Evolutionary conservation across 2,113 vertebrate species (phyloP).

Genomic region (Zosterops borbonicus): DNA sequence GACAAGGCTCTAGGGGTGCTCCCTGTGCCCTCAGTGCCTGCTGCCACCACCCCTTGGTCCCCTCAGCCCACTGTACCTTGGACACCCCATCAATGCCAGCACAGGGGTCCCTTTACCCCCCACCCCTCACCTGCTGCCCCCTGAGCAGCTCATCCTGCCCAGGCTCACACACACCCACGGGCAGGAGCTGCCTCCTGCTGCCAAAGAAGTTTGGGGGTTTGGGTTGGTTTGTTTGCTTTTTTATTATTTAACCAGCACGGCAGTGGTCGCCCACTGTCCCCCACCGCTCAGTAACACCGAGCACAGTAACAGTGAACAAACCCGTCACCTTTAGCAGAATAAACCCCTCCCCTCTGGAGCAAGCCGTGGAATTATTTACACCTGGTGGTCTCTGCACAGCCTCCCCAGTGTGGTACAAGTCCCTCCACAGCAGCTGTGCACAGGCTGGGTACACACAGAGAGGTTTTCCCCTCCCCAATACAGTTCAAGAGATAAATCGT

Average conservation of each 20-base stretch:
- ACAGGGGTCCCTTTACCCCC: background rate
- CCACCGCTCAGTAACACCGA: slow-evolving; percentile 77
- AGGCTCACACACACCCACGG: background rate
- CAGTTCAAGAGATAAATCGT: slow-evolving; percentile 56
- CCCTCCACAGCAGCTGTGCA: slow-evolving; percentile 72
- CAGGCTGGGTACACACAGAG: slow-evolving; percentile 74
- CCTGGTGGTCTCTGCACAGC: slow-evolving; percentile 82
- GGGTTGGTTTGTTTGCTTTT: slow-evolving; percentile 34
- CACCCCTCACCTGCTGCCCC: fast-evolving
- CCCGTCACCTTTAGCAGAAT: slow-evolving; percentile 53
- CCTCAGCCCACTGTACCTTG: background rate
- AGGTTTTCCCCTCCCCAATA: background rate
- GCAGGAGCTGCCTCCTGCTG: slow-evolving; percentile 56
- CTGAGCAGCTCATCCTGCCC: background rate
- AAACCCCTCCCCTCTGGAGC: slow-evolving; percentile 78
- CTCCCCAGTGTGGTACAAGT: slow-evolving; percentile 76
- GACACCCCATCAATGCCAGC: background rate
- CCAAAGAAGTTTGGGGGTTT: slow-evolving; percentile 71
- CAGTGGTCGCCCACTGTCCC: slow-evolving; percentile 81
- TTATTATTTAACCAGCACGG: slow-evolving; percentile 86
- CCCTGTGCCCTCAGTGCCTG: background rate
- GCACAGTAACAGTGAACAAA: slow-evolving; percentile 78
- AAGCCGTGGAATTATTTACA: slow-evolving; percentile 87
- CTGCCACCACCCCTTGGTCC: background rate
- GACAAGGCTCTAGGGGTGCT: background rate